Evolutionary conservation across 2,113 vertebrate species (phyloP), one percentile per base, ranked within the genome.

Genomic region (Pachypanchax playfairii): DNA sequence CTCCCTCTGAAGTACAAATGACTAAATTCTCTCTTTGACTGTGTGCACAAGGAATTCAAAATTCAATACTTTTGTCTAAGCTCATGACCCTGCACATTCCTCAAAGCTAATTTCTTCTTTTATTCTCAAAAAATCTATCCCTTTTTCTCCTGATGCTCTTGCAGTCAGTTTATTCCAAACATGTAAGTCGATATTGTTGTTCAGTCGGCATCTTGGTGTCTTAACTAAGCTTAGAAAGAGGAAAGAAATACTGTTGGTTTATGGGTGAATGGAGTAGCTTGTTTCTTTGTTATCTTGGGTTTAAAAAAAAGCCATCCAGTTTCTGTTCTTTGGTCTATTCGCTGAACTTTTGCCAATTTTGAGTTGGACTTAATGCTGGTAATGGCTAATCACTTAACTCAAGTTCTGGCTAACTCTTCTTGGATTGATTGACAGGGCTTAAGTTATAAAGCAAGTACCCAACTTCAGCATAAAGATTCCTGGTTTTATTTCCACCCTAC

Each of bases 131-230:
- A 79, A 57, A 68, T 61, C 29, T 24, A 36, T 74, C 49, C 36
- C 46, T 73, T n/a, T 8, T 18, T 42, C 53, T 46, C 6, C 18
- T 52, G 36, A 51, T 21, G 29, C 66, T 48, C 43, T 38, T 64
- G 28, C 25, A 25, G 35, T 67, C 46, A 59, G 53, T 83, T 72
- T 62, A 47, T 71, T 71, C 61, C 33, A 66, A 25, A 68, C 10
- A 17, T 50, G 59, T 0, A 25, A 62, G 60, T 74, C 56, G 11
- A 76, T 81, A 53, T 15, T 55, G 54, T 39, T 65, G 71, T 76
- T 80, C 75, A 73, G 75, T 76, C 73, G 77, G 61, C 51, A 64
- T 76, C 76, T 77, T 75, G 71, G 50, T 65, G 57, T 80, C 70
- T 83, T 78, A 73, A 73, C 64, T 18, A 53, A 73, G 48, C 65